Evolutionary conservation across 2,797 vertebrate species (phyloP).

Genomic region (Chrosomus eos): DNA sequence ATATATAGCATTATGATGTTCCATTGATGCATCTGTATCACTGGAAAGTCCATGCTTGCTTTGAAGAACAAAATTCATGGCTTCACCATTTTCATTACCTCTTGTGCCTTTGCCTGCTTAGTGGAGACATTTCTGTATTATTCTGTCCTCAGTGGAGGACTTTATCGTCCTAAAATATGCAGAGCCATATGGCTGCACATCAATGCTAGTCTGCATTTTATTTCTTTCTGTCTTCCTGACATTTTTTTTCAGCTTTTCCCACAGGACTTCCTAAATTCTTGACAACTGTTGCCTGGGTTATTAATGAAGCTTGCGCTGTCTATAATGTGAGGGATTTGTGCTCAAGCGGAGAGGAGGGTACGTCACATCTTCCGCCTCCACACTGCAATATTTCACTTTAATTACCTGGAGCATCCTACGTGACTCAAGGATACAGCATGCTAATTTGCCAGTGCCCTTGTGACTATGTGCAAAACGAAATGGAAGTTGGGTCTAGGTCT

Average conservation of each 20-base stretch:
- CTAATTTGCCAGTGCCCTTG: conserved; percentile 59
- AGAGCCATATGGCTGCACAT: conserved; percentile 58
- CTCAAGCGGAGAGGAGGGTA: conserved; percentile 50
- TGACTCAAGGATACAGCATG: conserved; percentile 59
- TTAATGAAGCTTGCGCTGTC: conserved; percentile 60
- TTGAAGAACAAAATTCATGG: conserved; percentile 2
- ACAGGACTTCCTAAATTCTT: conserved; percentile 49
- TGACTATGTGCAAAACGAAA: conserved; percentile 23
- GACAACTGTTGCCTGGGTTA: conserved; percentile 59
- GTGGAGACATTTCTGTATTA: conserved; percentile 13
- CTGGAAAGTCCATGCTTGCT: not conserved
- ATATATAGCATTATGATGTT: not conserved
- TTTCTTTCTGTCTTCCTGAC: conserved; percentile 19
- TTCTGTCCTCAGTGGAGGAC: conserved; percentile 38
- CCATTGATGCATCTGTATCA: not conserved
- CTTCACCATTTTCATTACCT: not conserved
- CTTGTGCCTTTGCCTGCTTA: not conserved
- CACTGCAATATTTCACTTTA: conserved; percentile 62
- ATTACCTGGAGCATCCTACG: conserved; percentile 58
- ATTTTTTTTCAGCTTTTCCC: conserved; percentile 42
- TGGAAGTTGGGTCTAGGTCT: conserved; percentile 7
- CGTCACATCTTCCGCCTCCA: conserved; percentile 49
- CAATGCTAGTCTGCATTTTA: conserved; percentile 48
- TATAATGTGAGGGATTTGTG: conserved; percentile 59
- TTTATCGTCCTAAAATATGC: conserved; percentile 49